Evolutionary conservation across 1,140 invertebrate species (phyloP).

Genomic region (Euura lappo): DNA sequence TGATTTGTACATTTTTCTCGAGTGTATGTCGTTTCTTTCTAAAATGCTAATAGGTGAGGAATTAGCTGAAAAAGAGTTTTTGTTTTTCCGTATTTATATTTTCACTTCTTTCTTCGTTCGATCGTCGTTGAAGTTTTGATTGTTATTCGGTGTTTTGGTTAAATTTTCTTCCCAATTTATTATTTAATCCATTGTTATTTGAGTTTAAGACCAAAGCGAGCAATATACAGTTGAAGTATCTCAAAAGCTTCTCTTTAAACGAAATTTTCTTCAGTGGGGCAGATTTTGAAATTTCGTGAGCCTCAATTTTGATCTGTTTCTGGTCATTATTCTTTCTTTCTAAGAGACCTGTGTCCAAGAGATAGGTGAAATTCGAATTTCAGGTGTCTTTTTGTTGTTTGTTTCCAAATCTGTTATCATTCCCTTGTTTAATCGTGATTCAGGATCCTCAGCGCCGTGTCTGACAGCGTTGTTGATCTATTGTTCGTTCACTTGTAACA

Average conservation of each 20-base stretch:
- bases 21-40: not conserved
- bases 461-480: no score
- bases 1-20: constrained; percentile 13
- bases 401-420: constrained; percentile 17
- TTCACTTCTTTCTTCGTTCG: not conserved
- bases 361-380: constrained; percentile 24
- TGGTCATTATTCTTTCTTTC: constrained; percentile 16
- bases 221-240: not conserved
- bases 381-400: constrained; percentile 21
- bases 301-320: not conserved
- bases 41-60: not conserved
- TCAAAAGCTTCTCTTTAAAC: not conserved
- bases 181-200: not conserved
- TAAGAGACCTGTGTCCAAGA: constrained; percentile 24
- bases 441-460: no score
- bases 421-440: constrained; percentile 18
- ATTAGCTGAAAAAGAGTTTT: not conserved
- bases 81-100: not conserved
- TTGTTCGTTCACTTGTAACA: no score
- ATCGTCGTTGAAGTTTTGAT: not conserved
- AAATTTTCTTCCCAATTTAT: not conserved
- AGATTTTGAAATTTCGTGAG: not conserved
- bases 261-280: not conserved
- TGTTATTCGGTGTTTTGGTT: not conserved
- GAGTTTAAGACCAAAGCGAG: not conserved